These are phyloP conservation scores for Dinothrombium tinctorium DNA, from an alignment of 1,140 invertebrate genomes.

Conservation along the genomic window DNA sequence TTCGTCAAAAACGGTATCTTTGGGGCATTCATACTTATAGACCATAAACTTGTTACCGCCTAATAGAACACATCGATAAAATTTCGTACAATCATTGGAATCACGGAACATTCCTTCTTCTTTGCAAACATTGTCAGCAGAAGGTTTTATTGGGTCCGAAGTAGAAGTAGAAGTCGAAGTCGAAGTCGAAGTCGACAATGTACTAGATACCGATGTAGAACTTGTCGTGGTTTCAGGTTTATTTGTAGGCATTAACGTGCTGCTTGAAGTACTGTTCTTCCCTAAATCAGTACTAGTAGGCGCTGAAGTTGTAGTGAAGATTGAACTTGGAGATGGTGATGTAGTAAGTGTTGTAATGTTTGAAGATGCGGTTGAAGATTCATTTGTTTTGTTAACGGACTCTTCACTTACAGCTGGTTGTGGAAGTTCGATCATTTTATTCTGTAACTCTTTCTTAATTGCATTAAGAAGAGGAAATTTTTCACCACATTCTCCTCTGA, in stretches of 20 bases:
- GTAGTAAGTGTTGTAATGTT: neutral
- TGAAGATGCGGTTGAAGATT: neutral
- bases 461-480: conserved; percentile 16
- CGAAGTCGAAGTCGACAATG: neutral
- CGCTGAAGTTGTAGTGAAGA: neutral
- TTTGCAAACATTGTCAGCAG: conserved; percentile 3
- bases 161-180: conserved; percentile 2
- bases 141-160: neutral
- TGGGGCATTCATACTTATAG: conserved; percentile 9
- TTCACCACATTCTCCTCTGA: conserved; percentile 18
- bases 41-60: conserved; percentile 1
- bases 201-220: neutral
- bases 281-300: neutral
- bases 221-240: conserved; percentile 2
- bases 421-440: conserved; percentile 5
- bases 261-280: neutral
- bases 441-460: conserved; percentile 13
- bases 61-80: conserved; percentile 11
- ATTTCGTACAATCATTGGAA: conserved; percentile 10
- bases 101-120: conserved; percentile 8
- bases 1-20: conserved; percentile 10
- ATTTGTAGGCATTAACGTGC: neutral
- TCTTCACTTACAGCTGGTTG: neutral
- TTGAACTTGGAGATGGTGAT: neutral
- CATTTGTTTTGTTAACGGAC: neutral